Evolutionary conservation across 2,888 invertebrate genomes (phyloP).

Genomic region (Folsomia candida): DNA sequence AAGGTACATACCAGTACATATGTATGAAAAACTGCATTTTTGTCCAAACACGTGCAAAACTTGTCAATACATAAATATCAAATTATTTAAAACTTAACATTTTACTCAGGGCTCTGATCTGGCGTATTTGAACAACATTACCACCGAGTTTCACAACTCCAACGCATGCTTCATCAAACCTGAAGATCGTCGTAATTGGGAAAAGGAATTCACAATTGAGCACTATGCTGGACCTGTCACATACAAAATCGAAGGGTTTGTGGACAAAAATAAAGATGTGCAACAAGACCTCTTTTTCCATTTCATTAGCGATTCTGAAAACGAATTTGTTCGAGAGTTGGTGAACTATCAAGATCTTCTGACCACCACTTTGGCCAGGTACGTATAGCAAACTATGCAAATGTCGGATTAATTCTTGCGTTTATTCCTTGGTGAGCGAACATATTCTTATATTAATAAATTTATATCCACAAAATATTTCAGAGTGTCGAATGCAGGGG

Average conservation of each 20-base stretch:
- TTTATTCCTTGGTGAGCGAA: no score
- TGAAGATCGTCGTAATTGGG: conserved; percentile 81
- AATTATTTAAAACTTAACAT: no score
- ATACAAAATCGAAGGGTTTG: conserved; percentile 77
- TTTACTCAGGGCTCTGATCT: conserved; percentile 69
- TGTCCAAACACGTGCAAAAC: no score
- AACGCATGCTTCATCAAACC: conserved; percentile 82
- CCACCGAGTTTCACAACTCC: conserved; percentile 73
- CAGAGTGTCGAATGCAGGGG: no score
- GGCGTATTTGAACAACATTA: conserved; percentile 82
- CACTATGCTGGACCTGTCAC: conserved; percentile 89
- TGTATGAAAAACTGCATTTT: not conserved
- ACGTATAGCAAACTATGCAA: no score
- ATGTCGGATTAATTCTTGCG: no score
- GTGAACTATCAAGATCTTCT: conserved; percentile 49
- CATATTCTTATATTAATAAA: no score
- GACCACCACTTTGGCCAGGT: conserved; percentile 52
- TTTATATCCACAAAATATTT: no score
- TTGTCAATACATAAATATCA: no score
- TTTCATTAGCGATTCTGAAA: conserved; percentile 77
- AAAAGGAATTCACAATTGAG: conserved; percentile 81
- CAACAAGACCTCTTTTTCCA: conserved; percentile 92
- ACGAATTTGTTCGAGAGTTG: conserved; percentile 67
- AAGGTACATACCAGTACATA: conserved; percentile 61
- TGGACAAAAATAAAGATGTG: conserved; percentile 88